These are phyloP conservation scores for Philereme vetulata DNA, from an alignment of 2,888 invertebrate genomes.

Conservation along the genomic window DNA sequence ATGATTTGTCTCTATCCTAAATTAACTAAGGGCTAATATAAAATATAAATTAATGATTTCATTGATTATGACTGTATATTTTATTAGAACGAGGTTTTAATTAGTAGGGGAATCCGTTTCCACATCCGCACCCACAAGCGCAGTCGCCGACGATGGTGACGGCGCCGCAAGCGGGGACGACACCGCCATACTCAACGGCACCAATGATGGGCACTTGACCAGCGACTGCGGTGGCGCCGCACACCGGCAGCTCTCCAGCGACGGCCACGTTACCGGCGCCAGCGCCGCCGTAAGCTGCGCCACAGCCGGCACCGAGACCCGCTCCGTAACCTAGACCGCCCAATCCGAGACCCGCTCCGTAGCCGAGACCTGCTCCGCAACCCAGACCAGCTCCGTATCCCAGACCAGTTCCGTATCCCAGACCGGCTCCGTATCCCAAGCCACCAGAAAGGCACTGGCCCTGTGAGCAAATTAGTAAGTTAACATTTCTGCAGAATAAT, in stretches of 20 bases:
- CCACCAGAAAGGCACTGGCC: constrained; percentile 17
- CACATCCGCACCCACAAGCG: constrained; percentile 37
- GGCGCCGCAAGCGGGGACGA: constrained; percentile 34
- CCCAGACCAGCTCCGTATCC: neutral
- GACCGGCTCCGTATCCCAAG: constrained; percentile 1
- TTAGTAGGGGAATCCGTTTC: constrained; percentile 14
- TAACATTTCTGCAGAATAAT: no score
- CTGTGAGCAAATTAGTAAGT: no score
- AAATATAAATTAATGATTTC: no score
- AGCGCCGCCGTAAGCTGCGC: constrained; percentile 31
- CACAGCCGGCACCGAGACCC: constrained; percentile 14
- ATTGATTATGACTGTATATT: no score
- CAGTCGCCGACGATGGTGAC: constrained; percentile 38
- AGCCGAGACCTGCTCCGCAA: neutral
- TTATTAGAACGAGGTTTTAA: neutral
- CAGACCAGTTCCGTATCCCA: constrained; percentile 4
- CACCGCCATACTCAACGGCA: constrained; percentile 37
- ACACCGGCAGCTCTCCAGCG: constrained; percentile 48
- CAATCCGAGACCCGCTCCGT: neutral
- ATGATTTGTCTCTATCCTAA: no score
- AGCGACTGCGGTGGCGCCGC: constrained; percentile 41
- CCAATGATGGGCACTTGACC: constrained; percentile 41
- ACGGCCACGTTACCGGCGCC: constrained; percentile 46
- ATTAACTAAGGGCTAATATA: no score
- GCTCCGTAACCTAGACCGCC: constrained; percentile 10